phyloP scores from a whole-genome alignment of 2,113 vertebrate genomes.

The Ursus arctos region DNA sequence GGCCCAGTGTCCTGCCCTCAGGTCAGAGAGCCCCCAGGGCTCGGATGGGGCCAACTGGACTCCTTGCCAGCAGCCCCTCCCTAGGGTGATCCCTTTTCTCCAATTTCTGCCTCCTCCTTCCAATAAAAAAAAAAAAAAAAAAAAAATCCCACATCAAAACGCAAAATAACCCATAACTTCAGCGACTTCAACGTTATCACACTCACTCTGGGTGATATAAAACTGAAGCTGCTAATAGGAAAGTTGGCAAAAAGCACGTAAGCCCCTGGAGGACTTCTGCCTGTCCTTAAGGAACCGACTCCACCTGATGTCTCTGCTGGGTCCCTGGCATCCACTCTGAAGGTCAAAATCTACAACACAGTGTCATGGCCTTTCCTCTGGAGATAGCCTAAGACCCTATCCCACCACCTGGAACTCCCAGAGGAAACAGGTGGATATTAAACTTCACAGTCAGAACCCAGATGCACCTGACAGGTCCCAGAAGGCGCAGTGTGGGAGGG shows the following conservation, averaged over 20 bases:
- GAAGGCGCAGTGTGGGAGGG: background rate
- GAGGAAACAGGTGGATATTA: conserved; percentile 1
- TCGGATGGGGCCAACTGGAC: background rate
- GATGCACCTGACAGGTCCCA: background rate
- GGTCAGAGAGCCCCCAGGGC: conserved; percentile 11
- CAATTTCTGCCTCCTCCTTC: conserved; percentile 62
- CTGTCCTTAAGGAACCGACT: conserved; percentile 63
- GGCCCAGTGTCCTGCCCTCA: background rate
- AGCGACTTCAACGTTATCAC: conserved; percentile 88
- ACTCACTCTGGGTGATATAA: conserved; percentile 86
- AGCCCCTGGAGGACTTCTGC: conserved; percentile 92
- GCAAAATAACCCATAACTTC: conserved; percentile 92
- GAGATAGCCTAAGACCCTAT: background rate
- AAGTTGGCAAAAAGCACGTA: conserved; percentile 85
- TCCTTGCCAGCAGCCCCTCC: conserved; percentile 65
- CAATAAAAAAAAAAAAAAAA: background rate
- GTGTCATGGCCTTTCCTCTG: conserved; percentile 84
- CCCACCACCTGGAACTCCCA: background rate
- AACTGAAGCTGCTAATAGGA: conserved; percentile 88
- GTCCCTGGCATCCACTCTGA: conserved; percentile 53
- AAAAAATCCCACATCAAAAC: conserved; percentile 50
- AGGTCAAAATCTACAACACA: conserved; percentile 64
- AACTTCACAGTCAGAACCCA: background rate
- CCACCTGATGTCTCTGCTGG: conserved; percentile 64
- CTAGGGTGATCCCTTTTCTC: conserved; percentile 76